Base-by-base conservation (phyloP, 92 coral and sea anemone genomes). In the Porites divaricata region DNA sequence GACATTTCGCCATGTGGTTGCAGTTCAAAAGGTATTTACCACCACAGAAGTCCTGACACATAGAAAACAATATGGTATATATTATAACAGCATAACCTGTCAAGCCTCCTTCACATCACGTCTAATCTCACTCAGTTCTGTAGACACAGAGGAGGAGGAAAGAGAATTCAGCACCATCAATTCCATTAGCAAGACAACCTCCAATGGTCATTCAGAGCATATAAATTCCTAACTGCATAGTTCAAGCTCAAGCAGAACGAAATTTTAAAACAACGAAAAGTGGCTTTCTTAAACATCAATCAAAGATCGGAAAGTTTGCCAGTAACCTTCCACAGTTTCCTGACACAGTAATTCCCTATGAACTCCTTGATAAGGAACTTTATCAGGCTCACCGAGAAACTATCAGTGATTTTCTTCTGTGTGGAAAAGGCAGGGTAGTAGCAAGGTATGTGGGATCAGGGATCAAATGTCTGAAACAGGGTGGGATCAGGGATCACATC, bases 361-460 rank as follows among this genome's bases (percentile, higher is more conserved):
- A 86, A 41, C 41, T 77, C 9, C 52, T 86, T 10, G 62, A 53
- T 6, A 58, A 41, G 1, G 66, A 86, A 67, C 59, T 22, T 26
- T 86, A 75, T 69, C 89, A 85, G 58, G 89, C 65, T 22, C 84
- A 85, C 76, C 77, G 77, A 26, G 84, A 77, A 64, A 49, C 28
- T 15, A 85, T 85, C 48, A 10, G 69, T 41, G 89, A 86, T 70
- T 86, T 66, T 53, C 66, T 78, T 64, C 16, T 85, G 17, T 78
- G 72, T 22, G 83, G 83, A 22, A 67, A 77, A 50, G 88, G 88
- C n/a, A 25, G 62, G 41, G 22, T 77, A 72, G 89, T 85, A 78
- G 89, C 71, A 63, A n/a, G n/a, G n/a, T n/a, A n/a, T n/a, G n/a
- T n/a, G n/a, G n/a, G n/a, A n/a, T n/a, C n/a, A n/a, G n/a, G n/a